Evolutionary conservation across 1,140 invertebrate genomes (phyloP).

Genomic region (Drosophila pectinifera): DNA sequence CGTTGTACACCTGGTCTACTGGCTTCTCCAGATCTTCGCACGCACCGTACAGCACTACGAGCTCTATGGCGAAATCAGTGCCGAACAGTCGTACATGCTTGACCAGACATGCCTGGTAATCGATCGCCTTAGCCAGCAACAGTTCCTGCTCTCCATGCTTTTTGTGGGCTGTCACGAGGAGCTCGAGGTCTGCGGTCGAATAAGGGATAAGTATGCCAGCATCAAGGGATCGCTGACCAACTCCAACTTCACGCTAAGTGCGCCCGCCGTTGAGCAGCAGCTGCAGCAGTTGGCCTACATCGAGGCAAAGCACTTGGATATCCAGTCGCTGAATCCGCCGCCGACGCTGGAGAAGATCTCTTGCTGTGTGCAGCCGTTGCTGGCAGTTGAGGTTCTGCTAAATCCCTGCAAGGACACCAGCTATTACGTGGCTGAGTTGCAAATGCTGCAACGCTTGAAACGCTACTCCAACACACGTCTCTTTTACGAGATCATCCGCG

Average conservation of each 20-base stretch:
- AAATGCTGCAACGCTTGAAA: slow-evolving; percentile 93
- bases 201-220: slow-evolving; percentile 68
- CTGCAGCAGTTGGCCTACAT: slow-evolving; percentile 76
- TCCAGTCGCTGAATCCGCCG: slow-evolving; percentile 63
- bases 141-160: slow-evolving; percentile 93
- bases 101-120: slow-evolving; percentile 90
- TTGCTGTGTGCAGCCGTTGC: slow-evolving; percentile 90
- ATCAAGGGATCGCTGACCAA: slow-evolving; percentile 74
- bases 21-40: slow-evolving; percentile 93
- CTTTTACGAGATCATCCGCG: slow-evolving; percentile 95
- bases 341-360: slow-evolving; percentile 88
- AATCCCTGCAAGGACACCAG: slow-evolving; percentile 92
- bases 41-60: slow-evolving; percentile 87
- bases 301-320: slow-evolving; percentile 72
- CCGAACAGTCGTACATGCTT: slow-evolving; percentile 87
- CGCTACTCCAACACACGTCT: slow-evolving; percentile 89
- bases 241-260: slow-evolving; percentile 64
- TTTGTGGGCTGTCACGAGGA: slow-evolving; percentile 92
- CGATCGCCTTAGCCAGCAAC: slow-evolving; percentile 89
- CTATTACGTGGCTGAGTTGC: slow-evolving; percentile 91
- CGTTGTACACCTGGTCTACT: slow-evolving; percentile 91
- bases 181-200: slow-evolving; percentile 70
- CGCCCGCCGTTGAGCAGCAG: slow-evolving; percentile 61
- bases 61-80: slow-evolving; percentile 85
- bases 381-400: slow-evolving; percentile 90